Evolutionary conservation across 2,888 invertebrate genomes (phyloP), one percentile per base, ranked within the genome.

Genomic region (Melangyna quadrimaculata): DNA sequence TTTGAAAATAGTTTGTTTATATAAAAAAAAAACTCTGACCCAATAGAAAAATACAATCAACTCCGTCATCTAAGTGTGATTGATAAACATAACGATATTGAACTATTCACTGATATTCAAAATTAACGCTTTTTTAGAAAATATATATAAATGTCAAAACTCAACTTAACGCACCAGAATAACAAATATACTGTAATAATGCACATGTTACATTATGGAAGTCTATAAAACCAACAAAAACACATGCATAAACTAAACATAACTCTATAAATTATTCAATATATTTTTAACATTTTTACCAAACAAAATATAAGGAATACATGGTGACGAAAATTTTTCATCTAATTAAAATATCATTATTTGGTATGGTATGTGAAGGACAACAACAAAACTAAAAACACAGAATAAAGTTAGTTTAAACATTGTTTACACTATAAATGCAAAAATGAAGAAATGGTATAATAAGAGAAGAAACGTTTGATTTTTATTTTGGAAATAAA

Each of bases 121-220:
- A 74, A 48, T 24, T 48, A 17, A 27, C 7, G 29, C 27, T 24
- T 35, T 19, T 75, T 24, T 32, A 37, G 43, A 75, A 40, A 69
- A 45, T 61, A 40, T 74, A 45, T 61, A 61, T 67, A 57, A 48
- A 61, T 67, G 72, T 72, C 53, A 74, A n/a, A n/a, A 73, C 40
- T 57, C 72, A 63, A 72, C 43, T 73, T 22, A 69, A 48, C 51
- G 72, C 73, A 78, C 70, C 57, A 73, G 22, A 73, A 51, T 32
- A 3, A 59, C 51, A 37, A 35, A 45, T n/a, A n/a, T n/a, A 69
- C 70, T 70, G 61, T 75, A 78, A 83, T 71, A 65, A 83, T 65
- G 83, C 83, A 83, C 83, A 65, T 57, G 83, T 83, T 83, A 83
- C 78, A 78, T n/a, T n/a, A n/a, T 78, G 63, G 9, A 74, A 77